Evolutionary conservation across 2,113 vertebrate species (phyloP).

Genomic region (Hipposideros armiger): DNA sequence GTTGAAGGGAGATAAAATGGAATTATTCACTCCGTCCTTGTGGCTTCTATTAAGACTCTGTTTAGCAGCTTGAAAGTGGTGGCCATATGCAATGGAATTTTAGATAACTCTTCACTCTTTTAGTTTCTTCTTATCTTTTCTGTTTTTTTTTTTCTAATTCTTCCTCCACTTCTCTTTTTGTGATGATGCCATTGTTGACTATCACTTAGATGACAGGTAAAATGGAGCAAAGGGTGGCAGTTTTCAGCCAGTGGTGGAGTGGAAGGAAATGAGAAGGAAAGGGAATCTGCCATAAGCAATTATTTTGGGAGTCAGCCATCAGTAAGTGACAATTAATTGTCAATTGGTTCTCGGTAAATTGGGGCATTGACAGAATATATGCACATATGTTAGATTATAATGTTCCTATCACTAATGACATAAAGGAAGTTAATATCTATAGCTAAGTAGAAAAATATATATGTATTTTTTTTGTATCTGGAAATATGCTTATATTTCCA

Average conservation of each 20-base stretch:
- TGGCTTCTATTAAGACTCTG: background rate
- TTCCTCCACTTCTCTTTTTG: background rate
- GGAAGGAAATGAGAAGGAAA: background rate
- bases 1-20: background rate
- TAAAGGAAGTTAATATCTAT: background rate
- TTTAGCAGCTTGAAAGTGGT: background rate
- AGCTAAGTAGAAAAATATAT: background rate
- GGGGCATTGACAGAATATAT: background rate
- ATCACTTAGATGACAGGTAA: background rate
- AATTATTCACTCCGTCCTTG: background rate
- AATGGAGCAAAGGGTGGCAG: background rate
- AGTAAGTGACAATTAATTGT: conserved; percentile 47
- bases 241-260: background rate
- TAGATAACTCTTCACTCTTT: background rate
- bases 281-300: background rate
- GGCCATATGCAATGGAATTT: background rate
- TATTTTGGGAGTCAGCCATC: background rate
- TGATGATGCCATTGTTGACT: background rate
- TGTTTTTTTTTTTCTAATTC: background rate
- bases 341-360: background rate
- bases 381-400: background rate
- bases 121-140: background rate
- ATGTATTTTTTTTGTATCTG: background rate
- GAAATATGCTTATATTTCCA: too few relatives aligned
- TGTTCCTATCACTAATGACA: background rate